These are phyloP conservation scores for Heliconius ismenius DNA, from an alignment of 2,888 invertebrate genomes.

Conservation along the genomic window DNA sequence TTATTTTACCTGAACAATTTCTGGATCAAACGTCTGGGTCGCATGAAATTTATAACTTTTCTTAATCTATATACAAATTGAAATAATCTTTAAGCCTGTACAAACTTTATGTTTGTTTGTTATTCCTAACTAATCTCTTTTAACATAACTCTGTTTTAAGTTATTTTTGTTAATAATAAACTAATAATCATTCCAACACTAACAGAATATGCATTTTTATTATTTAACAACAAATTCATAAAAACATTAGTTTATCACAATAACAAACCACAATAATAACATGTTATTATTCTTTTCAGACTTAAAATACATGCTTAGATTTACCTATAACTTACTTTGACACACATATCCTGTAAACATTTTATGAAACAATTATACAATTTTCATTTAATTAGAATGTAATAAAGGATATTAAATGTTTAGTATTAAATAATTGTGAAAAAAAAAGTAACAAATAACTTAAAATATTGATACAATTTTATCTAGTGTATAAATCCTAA, in stretches of 20 bases:
- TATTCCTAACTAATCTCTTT: neutral
- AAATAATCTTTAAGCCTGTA: neutral
- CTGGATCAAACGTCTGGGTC: slow-evolving; percentile 62
- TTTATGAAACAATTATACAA: neutral
- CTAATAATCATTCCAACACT: slow-evolving; percentile 3
- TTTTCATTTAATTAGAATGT: neutral
- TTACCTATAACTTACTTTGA: slow-evolving; percentile 69
- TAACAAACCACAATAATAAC: slow-evolving; percentile 7
- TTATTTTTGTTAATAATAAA: slow-evolving; percentile 7
- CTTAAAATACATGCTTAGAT: slow-evolving; percentile 37
- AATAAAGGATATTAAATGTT: neutral
- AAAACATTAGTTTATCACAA: slow-evolving; percentile 13
- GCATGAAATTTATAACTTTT: slow-evolving; percentile 62
- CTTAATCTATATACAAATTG: neutral
- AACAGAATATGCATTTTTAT: neutral
- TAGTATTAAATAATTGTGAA: neutral
- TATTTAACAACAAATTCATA: neutral
- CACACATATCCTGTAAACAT: slow-evolving; percentile 69
- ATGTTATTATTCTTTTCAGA: neutral
- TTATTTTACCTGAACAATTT: slow-evolving; percentile 67
- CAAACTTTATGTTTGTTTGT: neutral
- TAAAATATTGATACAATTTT: neutral
- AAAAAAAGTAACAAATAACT: neutral
- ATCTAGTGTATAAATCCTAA: neutral
- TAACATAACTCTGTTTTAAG: neutral